Conservation (phyloP, 2,797 vertebrate genomes). For the Eulemur coronatus region DNA sequence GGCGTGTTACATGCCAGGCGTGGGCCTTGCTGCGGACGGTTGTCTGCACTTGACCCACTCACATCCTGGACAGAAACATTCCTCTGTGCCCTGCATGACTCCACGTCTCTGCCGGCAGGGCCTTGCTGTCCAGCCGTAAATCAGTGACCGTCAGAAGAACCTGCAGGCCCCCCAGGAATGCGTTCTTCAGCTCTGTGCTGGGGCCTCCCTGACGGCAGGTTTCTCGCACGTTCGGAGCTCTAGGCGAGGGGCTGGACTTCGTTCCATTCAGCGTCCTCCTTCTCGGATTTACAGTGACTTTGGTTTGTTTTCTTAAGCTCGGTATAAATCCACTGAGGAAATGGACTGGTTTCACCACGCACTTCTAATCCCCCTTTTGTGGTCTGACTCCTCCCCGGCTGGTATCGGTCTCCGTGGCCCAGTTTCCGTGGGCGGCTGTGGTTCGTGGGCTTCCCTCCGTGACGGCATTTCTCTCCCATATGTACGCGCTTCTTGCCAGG, state of each 20-base stretch:
- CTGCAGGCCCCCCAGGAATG: not conserved
- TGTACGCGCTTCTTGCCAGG: rapidly evolving
- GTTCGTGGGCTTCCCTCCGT: rapidly evolving
- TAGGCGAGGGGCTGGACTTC: not conserved
- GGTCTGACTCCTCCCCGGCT: constrained; percentile 43
- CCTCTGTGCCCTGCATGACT: not conserved
- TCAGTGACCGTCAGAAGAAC: not conserved
- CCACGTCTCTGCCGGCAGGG: constrained; percentile 25
- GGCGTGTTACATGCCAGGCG: rapidly evolving
- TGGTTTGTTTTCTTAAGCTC: constrained; percentile 37
- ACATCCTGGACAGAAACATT: not conserved
- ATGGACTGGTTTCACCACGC: not conserved
- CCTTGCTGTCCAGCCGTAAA: constrained; percentile 8
- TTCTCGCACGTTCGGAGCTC: not conserved
- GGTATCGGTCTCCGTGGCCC: not conserved
- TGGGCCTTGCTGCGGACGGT: not conserved
- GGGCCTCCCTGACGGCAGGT: constrained; percentile 3
- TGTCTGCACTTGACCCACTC: not conserved
- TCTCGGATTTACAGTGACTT: constrained; percentile 15
- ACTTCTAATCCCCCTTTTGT: not conserved
- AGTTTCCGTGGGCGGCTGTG: not conserved
- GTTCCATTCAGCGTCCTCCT: rapidly evolving
- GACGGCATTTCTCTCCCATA: rapidly evolving
- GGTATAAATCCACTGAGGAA: constrained; percentile 36
- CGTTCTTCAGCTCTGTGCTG: not conserved